Evolutionary conservation across 2,888 invertebrate species (phyloP).

Genomic region (Acrobasis suavella): DNA sequence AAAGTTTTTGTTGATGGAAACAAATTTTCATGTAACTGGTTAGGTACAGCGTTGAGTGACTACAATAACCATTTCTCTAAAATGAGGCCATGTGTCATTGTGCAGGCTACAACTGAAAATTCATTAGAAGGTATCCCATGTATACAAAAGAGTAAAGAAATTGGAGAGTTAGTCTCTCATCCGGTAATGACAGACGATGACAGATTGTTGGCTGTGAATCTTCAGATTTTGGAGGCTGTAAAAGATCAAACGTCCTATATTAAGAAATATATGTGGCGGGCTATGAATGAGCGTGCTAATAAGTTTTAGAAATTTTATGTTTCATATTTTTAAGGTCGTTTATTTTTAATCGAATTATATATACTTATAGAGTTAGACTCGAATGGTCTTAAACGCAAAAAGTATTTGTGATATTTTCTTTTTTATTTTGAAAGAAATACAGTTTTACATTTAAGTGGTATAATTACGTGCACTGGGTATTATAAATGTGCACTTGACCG

Average conservation of each 20-base stretch:
- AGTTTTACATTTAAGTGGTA: too few relatives aligned
- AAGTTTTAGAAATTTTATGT: neutral
- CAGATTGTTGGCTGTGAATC: constrained; percentile 56
- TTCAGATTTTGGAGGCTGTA: constrained; percentile 67
- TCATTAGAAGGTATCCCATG: constrained; percentile 69
- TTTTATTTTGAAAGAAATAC: too few relatives aligned
- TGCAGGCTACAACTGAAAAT: constrained; percentile 36
- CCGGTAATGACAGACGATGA: constrained; percentile 51
- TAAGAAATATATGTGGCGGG: constrained; percentile 42
- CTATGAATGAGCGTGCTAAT: constrained; percentile 1
- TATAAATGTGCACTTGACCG: too few relatives aligned
- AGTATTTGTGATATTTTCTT: neutral
- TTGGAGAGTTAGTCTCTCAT: constrained; percentile 24
- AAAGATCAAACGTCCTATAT: constrained; percentile 60
- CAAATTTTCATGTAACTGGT: constrained; percentile 63
- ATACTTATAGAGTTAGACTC: too few relatives aligned
- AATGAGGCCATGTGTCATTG: constrained; percentile 54
- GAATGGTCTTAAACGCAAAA: too few relatives aligned
- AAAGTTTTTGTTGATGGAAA: constrained; percentile 64
- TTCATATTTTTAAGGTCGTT: neutral
- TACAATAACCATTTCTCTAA: constrained; percentile 63
- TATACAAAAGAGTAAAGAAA: constrained; percentile 34
- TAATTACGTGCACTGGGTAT: too few relatives aligned
- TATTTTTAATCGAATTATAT: too few relatives aligned
- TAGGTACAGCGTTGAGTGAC: constrained; percentile 55